Evolutionary conservation across 2,888 invertebrate genomes (phyloP).

Genomic region (Papilio demoleus): DNA sequence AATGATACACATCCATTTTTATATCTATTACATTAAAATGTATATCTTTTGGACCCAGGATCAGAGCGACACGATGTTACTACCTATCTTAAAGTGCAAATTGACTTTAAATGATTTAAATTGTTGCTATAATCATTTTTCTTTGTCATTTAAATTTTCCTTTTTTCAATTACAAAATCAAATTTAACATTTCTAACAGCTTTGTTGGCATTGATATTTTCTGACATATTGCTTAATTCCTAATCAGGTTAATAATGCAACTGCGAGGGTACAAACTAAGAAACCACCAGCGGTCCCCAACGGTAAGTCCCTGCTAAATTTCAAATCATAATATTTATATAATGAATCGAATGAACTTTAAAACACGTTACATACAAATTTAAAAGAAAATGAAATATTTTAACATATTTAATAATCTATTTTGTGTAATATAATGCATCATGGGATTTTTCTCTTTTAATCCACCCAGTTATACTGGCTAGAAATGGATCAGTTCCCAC

Average conservation of each 20-base stretch:
- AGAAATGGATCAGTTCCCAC: slow-evolving; percentile 86
- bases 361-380: slow-evolving; percentile 15
- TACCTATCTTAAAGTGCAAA: not conserved
- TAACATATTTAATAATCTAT: slow-evolving; percentile 31
- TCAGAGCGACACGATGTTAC: not conserved
- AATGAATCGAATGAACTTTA: slow-evolving; percentile 30
- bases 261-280: slow-evolving; percentile 99
- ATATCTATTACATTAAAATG: not conserved
- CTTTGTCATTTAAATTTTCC: not conserved
- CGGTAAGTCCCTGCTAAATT: slow-evolving; percentile 85
- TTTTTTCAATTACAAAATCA: slow-evolving; percentile 7
- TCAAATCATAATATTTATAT: slow-evolving; percentile 31
- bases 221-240: slow-evolving; percentile 68
- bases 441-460: slow-evolving; percentile 75
- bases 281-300: slow-evolving; percentile 96
- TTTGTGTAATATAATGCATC: slow-evolving; percentile 67
- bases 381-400: slow-evolving; percentile 24
- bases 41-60: slow-evolving; percentile 6
- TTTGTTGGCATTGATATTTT: slow-evolving; percentile 49
- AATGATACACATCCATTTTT: not conserved
- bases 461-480: slow-evolving; percentile 85
- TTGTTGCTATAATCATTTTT: slow-evolving; percentile 8
- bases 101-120: not conserved
- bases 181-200: slow-evolving; percentile 19
- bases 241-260: slow-evolving; percentile 98